Evolutionary conservation across 2,888 invertebrate species (phyloP), one percentile per base, ranked within the genome.

Genomic region (Drosophila formosana): DNA sequence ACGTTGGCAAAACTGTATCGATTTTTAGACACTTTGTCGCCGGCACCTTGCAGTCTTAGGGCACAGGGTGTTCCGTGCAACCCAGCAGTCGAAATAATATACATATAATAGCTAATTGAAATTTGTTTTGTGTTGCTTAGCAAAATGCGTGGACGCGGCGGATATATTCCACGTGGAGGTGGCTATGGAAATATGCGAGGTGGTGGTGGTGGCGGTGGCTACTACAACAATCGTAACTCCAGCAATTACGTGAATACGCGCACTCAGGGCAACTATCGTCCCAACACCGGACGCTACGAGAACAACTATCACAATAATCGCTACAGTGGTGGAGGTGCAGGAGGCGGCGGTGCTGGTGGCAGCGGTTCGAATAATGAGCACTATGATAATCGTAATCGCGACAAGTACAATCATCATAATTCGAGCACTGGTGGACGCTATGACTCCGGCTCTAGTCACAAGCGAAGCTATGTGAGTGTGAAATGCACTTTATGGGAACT

Each of bases 381-480:
- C 46, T 89, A 88, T 32, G 85, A 89, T 4, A 85, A 88, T 60
- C 80, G 86, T 6, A 89, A 83, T 25, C 80, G 84, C 23, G 88
- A 89, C 61, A 87, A 82, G 56, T 84, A 82, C 13, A 87, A 75
- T 53, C 89, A 85, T 64, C 84, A 87, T 60, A 87, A 78, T 34
- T 78, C 79, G 4, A 75, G 84, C 76, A 72, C 90, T 55, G 79
- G 79, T n/a, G 80, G 87, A 13, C 89, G 89, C 37, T 91, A 91
- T 65, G 91, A 91, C 8, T 86, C 89, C 13, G 66, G 74, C 7
- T 87, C 89, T 3, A 64, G 75, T n/a, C 90, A 91, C 49, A 92
- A 92, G 72, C 89, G 92, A 28, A 89, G 84, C 53, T 92, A 92
- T 73, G 92, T 92, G 76, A 90, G 90, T 87, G 39, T 28, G 9